Evolutionary conservation across 2,113 vertebrate species (phyloP).

Genomic region (Ctenomys sociabilis): DNA sequence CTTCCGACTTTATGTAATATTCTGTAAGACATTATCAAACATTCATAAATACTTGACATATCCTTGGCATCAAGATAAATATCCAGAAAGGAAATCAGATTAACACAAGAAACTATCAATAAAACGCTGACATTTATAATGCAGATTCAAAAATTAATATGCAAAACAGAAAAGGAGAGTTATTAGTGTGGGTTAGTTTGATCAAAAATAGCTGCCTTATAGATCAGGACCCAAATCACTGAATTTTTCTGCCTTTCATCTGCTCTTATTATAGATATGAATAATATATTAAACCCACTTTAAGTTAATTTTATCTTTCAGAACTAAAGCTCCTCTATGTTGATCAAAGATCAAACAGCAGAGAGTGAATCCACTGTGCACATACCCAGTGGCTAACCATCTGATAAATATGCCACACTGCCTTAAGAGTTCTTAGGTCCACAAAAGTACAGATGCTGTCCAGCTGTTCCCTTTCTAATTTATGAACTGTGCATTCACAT

Average conservation of each 20-base stretch:
- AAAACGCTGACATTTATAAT: conserved; percentile 21
- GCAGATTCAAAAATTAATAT: conserved; percentile 12
- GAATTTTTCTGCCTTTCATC: conserved; percentile 46
- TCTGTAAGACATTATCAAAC: neutral
- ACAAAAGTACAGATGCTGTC: neutral
- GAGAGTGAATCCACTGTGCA: neutral
- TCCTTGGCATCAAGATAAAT: neutral
- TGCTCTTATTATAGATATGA: conserved; percentile 53
- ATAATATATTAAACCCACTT: conserved; percentile 44
- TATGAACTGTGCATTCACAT: neutral
- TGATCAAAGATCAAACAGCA: conserved; percentile 46
- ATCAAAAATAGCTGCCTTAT: conserved; percentile 9
- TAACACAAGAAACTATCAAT: conserved; percentile 28
- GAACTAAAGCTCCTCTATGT: conserved; percentile 3
- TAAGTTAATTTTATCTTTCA: conserved; percentile 61
- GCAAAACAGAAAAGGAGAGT: neutral
- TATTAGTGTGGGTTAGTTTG: neutral
- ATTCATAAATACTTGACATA: neutral
- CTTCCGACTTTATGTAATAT: conserved; percentile 17
- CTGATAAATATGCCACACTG: neutral
- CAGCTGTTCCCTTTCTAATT: conserved; percentile 12
- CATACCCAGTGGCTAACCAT: neutral
- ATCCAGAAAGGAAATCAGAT: neutral
- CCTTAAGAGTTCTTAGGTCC: neutral
- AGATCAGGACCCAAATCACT: conserved; percentile 1